Conservation (phyloP, 2,797 vertebrate genomes). For the Paramormyrops hopkinsi region DNA sequence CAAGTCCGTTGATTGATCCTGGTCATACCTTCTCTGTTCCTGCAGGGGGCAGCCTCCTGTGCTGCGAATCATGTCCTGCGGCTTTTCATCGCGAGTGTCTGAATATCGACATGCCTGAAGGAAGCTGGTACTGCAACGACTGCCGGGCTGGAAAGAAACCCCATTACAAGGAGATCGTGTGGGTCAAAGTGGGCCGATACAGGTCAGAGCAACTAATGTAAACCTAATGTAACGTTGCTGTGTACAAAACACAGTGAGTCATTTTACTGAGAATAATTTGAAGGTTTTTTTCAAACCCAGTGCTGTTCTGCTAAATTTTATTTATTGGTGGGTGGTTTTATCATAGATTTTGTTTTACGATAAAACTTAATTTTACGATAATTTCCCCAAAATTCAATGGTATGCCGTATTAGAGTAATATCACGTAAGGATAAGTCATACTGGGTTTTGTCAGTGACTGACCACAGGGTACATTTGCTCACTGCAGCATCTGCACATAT, state of each 20-base stretch:
- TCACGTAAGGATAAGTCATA: not conserved
- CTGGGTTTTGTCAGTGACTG: not conserved
- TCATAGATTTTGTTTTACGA: not conserved
- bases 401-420: not conserved
- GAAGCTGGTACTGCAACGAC: constrained; percentile 99
- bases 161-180: constrained; percentile 92
- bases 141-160: constrained; percentile 95
- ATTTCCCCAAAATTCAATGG: not conserved
- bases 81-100: constrained; percentile 97
- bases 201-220: constrained; percentile 61
- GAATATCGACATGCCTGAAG: constrained; percentile 96
- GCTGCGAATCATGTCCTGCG: constrained; percentile 98
- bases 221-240: not conserved
- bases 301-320: not conserved
- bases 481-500: not conserved
- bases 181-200: constrained; percentile 97
- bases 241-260: not conserved
- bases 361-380: not conserved
- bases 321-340: not conserved
- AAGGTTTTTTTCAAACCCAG: not conserved
- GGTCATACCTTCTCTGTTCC: not conserved
- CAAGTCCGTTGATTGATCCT: not conserved
- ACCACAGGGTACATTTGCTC: not conserved
- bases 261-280: not conserved
- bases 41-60: constrained; percentile 90